Conservation (phyloP, 2,888 invertebrate genomes). For the Mythimna albipuncta region DNA sequence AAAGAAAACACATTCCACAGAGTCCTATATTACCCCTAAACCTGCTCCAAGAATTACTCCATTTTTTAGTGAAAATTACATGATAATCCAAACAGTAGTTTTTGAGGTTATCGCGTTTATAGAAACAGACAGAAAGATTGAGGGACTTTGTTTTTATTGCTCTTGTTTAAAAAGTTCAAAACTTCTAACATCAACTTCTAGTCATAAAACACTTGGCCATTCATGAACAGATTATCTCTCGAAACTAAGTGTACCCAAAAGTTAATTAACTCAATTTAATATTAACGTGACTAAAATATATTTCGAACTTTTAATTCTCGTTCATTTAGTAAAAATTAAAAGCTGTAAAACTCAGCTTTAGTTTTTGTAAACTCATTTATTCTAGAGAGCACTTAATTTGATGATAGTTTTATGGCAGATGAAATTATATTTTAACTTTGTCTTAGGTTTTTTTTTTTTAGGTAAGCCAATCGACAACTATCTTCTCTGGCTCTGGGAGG, state of each 20-base stretch:
- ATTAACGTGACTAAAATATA: slow-evolving; percentile 14
- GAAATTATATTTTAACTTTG: not conserved
- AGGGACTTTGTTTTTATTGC: too few relatives aligned
- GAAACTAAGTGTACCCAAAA: slow-evolving; percentile 27
- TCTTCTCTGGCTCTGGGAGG: too few relatives aligned
- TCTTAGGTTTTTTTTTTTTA: not conserved
- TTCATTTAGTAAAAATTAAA: slow-evolving; percentile 24
- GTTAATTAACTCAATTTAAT: slow-evolving; percentile 25
- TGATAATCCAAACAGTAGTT: too few relatives aligned
- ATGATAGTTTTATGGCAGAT: slow-evolving; percentile 4
- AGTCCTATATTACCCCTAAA: too few relatives aligned
- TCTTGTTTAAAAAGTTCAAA: slow-evolving; percentile 11
- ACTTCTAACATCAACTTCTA: slow-evolving; percentile 1
- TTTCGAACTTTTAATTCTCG: slow-evolving; percentile 21
- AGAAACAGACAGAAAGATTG: too few relatives aligned
- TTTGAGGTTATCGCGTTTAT: too few relatives aligned
- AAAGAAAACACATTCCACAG: too few relatives aligned
- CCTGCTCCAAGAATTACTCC: too few relatives aligned
- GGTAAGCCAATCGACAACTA: too few relatives aligned
- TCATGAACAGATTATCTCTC: slow-evolving; percentile 37
- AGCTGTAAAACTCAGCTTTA: slow-evolving; percentile 1
- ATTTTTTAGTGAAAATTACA: too few relatives aligned
- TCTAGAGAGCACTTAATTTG: not conserved
- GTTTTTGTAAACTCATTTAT: slow-evolving; percentile 14
- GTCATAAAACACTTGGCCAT: slow-evolving; percentile 26